Conservation (phyloP, 2,113 vertebrate genomes). For the Corvus cornix region DNA sequence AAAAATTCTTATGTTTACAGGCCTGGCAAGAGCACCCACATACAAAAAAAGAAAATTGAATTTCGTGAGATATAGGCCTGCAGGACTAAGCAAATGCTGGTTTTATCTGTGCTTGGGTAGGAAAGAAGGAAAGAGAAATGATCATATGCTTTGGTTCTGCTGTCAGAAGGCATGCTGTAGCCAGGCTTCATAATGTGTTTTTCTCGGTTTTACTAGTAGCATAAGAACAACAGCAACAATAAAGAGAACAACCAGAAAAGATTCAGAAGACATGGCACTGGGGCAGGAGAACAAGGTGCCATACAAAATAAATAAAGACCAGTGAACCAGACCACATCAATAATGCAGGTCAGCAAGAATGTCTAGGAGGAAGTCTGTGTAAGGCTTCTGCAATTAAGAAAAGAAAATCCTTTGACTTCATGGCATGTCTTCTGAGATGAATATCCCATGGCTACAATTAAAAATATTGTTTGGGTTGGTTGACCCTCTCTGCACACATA, state of each 20-base stretch:
- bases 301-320: conserved; percentile 15
- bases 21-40: neutral
- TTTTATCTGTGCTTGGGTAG: neutral
- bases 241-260: neutral
- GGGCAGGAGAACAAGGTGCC: neutral
- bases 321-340: neutral
- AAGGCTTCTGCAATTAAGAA: conserved; percentile 16
- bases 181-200: neutral
- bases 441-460: conserved; percentile 52
- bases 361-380: neutral
- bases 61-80: neutral
- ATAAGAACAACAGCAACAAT: neutral
- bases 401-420: conserved; percentile 17
- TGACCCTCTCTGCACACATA: neutral
- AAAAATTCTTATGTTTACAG: neutral
- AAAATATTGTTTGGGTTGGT: neutral
- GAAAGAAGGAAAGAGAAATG: neutral
- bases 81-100: neutral
- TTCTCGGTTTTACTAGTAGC: neutral
- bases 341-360: neutral
- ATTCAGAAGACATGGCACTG: neutral
- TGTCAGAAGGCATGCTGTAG: neutral
- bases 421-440: neutral
- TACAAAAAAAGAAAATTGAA: neutral
- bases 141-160: neutral